Evolutionary conservation across 1,140 invertebrate genomes (phyloP), one percentile per base, ranked within the genome.

Genomic region (Campoletis sonorensis): DNA sequence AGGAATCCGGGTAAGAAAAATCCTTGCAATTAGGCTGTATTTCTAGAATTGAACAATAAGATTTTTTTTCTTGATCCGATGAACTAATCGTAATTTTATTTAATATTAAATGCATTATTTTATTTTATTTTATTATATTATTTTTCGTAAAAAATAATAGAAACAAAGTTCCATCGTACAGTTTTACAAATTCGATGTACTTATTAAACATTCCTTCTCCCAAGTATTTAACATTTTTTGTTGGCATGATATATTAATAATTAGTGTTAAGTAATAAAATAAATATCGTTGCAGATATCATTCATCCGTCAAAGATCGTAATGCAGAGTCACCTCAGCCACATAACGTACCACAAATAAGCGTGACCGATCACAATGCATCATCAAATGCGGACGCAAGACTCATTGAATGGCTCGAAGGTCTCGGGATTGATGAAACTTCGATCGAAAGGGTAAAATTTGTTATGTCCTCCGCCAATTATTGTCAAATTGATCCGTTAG

Each of bases 381-480:
- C 84, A 71, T 84, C 76, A 37, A 64, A 30, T 27, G 27, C 71
- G 78, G 93, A 95, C 88, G 84, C 85, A 33, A 88, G 90, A 84
- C 91, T 95, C 81, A 87, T 93, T 18, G 90, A 93, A 70, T 96
- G 95, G 94, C 85, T 96, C 16, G 85, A 92, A 80, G 91, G 91
- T 79, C 88, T 95, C 61, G 92, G 93, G 40, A 87, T 96, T 54
- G 93, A 95, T 86, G 90, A 93, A 80, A 87, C 86, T 40, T 93
- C 94, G 26, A 93, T 94, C 68, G 92, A 94, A 79, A 93, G 92
- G 86, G 93, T 93, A 87, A 86, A 61, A 77, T 70, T 79, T 78
- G 37, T n/a, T n/a, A n/a, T n/a, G n/a, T n/a, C n/a, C n/a, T n/a
- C n/a, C n/a, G n/a, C n/a, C n/a, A n/a, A n/a, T n/a, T n/a, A n/a